Evolutionary conservation across 2,888 invertebrate genomes (phyloP).

Genomic region (Poecilobothrus nobilitatus): DNA sequence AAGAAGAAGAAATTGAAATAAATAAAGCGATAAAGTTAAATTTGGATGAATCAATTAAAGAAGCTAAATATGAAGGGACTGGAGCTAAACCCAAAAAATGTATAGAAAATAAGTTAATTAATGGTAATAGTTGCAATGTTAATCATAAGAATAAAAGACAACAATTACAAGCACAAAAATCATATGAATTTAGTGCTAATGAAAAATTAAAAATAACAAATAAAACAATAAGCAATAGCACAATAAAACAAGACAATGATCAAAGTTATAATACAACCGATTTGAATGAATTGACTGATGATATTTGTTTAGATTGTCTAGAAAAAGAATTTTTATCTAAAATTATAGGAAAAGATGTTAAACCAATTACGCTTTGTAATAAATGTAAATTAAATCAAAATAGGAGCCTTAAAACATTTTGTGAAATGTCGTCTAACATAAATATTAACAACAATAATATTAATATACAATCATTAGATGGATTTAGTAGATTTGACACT

Average conservation of each 20-base stretch:
- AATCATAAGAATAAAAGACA: slow-evolving; percentile 8
- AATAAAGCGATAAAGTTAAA: slow-evolving; percentile 1
- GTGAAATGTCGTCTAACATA: background rate
- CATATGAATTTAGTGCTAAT: background rate
- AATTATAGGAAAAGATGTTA: slow-evolving; percentile 37
- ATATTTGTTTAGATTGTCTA: slow-evolving; percentile 40
- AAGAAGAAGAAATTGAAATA: slow-evolving; percentile 24
- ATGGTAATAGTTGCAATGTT: background rate
- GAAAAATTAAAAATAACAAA: background rate
- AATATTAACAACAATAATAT: slow-evolving; percentile 23
- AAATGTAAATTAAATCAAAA: slow-evolving; percentile 32
- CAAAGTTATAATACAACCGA: slow-evolving; percentile 22
- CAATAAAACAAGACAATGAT: slow-evolving; percentile 19
- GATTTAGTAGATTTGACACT: slow-evolving; percentile 16
- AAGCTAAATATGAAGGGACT: slow-evolving; percentile 22
- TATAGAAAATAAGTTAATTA: slow-evolving; percentile 23
- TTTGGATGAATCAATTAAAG: slow-evolving; percentile 8
- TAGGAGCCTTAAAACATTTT: slow-evolving; percentile 4
- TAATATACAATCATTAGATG: slow-evolving; percentile 16
- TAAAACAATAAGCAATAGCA: background rate
- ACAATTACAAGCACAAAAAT: slow-evolving; percentile 7
- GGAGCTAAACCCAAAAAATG: slow-evolving; percentile 41
- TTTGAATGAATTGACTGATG: slow-evolving; percentile 27
- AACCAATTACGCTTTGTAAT: slow-evolving; percentile 24
- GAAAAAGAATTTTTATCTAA: slow-evolving; percentile 41